Conservation (phyloP, 1,140 invertebrate species). For the Caenorhabditis elegans region DNA sequence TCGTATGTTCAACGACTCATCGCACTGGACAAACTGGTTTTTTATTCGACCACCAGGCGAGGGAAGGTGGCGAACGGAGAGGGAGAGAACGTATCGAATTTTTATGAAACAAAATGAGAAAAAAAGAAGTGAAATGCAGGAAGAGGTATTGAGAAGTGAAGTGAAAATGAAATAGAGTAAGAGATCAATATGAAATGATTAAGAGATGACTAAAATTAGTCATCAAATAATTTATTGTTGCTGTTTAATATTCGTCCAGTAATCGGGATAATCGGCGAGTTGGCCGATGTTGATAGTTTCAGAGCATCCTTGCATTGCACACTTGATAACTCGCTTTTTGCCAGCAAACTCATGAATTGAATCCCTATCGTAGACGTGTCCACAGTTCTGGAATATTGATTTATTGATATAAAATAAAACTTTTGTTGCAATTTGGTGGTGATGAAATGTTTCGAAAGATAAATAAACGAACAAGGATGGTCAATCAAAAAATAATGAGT, state of each 20-base stretch:
- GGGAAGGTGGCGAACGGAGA: background rate
- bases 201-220: background rate
- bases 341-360: background rate
- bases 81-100: background rate
- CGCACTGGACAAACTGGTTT: conserved; percentile 21
- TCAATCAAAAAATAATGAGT: too few species aligned
- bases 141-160: background rate
- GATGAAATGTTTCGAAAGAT: too few species aligned
- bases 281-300: background rate
- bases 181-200: background rate
- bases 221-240: background rate
- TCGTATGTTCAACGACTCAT: conserved; percentile 28
- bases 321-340: background rate
- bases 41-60: background rate
- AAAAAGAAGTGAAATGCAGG: background rate
- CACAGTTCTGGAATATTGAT: background rate
- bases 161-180: background rate
- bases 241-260: background rate
- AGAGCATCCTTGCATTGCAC: conserved; percentile 17
- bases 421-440: too few species aligned
- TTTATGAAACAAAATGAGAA: conserved; percentile 17
- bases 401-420: too few species aligned
- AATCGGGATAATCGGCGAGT: background rate
- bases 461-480: too few species aligned
- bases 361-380: background rate